phyloP scores from a whole-genome alignment of 2,797 vertebrate species.

The Benthosema pterotum region DNA sequence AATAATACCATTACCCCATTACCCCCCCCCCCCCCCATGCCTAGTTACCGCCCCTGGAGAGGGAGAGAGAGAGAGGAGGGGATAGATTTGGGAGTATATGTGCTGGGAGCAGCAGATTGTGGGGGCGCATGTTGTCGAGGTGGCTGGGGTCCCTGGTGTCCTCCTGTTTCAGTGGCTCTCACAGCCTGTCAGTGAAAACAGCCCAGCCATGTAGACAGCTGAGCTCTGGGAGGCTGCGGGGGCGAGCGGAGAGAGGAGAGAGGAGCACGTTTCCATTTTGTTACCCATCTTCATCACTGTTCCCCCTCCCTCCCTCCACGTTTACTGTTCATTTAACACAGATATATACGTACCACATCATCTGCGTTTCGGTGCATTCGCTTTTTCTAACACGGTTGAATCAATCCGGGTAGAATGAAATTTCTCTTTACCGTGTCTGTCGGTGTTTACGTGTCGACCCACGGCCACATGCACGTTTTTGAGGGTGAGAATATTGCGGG shows the following conservation, averaged over 20 bases:
- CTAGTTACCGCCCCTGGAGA: too few relatives aligned
- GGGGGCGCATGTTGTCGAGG: constrained; percentile 77
- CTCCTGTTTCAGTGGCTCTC: constrained; percentile 78
- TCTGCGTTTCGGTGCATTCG: constrained; percentile 28
- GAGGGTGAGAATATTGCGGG: constrained; percentile 7
- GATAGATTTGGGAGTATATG: constrained; percentile 45
- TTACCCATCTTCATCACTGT: constrained; percentile 54
- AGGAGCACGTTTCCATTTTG: constrained; percentile 51
- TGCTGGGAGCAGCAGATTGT: constrained; percentile 68
- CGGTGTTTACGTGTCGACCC: constrained; percentile 46
- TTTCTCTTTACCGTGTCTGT: constrained; percentile 34
- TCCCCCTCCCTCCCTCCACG: constrained; percentile 15
- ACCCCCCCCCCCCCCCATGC: too few relatives aligned
- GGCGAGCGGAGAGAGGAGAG: constrained; percentile 53
- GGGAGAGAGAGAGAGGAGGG: constrained; percentile 9
- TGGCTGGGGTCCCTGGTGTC: constrained; percentile 76
- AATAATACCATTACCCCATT: too few relatives aligned
- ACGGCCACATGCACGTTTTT: constrained; percentile 21
- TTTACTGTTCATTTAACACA: too few relatives aligned
- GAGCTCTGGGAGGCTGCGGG: constrained; percentile 76
- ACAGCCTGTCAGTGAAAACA: constrained; percentile 77
- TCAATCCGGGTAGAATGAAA: constrained; percentile 34
- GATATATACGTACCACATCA: not conserved
- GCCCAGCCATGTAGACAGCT: constrained; percentile 75
- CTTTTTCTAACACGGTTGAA: constrained; percentile 30